Base-by-base conservation (phyloP, 1,140 invertebrate genomes). In the Scaptomyza graminum region DNA sequence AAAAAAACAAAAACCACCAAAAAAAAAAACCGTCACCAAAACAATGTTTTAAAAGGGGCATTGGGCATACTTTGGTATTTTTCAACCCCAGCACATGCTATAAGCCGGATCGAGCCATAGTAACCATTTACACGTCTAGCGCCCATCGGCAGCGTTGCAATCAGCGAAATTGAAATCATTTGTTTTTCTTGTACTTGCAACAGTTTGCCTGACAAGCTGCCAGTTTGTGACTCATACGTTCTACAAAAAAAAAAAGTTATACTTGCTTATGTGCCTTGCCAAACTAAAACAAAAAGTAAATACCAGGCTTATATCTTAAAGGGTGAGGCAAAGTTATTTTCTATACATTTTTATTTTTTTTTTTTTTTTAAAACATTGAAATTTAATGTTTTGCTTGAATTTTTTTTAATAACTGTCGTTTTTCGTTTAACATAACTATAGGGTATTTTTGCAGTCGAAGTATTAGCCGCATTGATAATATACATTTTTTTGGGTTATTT, bases 31-130 rank as follows among this genome's bases (percentile, higher is more conserved):
- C 79, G 70, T 72, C 63, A 50, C 82, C 76, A 84, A 83, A 83
- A 83, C 80, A 84, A 84, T 85, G 77, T 85, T 84, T 84, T 80
- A 84, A 85, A 85, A 81, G 71, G 77, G 31, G 34, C 83, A 87
- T 87, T 88, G 78, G 82, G 78, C 82, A 87, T 87, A 85, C 82
- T 85, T 85, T 87, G 75, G 74, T 72, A 41, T n/a, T 34, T 34
- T 34, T 2, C 37, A 4, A 41, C 67, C 56, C 66, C 70, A 64
- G 78, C 81, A 87, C 83, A 87, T 74, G 54, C 61, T 71, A 84
- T 85, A 83, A 85, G 81, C 81, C 82, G 54, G 56, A 52, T 85
- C 62, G 54, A 50, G 60, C 61, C 59, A 67, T 67, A 18, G 59
- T 56, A 49, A 49, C 50, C 67, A 63, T 69, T 61, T 54, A 55